Base-by-base conservation (phyloP, 2,888 invertebrate species). In the Hyppa rectilinea region DNA sequence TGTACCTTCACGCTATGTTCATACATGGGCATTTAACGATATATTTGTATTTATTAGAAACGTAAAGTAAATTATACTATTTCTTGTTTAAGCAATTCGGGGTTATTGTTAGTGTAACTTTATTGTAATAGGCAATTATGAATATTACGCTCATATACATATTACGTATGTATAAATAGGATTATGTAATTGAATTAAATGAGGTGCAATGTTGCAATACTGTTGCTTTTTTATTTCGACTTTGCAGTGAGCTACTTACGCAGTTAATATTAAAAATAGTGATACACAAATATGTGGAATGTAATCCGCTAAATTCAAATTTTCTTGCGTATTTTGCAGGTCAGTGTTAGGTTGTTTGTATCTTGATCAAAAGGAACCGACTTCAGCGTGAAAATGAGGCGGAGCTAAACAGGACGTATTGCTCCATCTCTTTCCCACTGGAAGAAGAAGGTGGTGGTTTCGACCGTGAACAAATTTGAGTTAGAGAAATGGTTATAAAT, bases 1-100 rank as follows among this genome's bases (percentile, higher is more conserved):
- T 96, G 97, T 88, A 98, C 98, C 72, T 98, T 98, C 94, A 94
- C 97, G 77, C 89, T 98, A 84, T 98, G 98, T 96, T 98, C 98
- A 84, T 98, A 97, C 93, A 90, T 98, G 91, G 98, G 97, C 87
- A 97, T 98, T 92, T 97, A 96, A 91, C 77, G 67, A 29, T 72
- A 79, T 67, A 81, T 84, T 78, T 85, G 82, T 75, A 81, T 83
- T 84, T 84, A 77, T 86, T 84, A 79, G 85, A 81, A 84, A 87
- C 79, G 56, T 82, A 83, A 87, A 81, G 68, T 83, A 81, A 83
- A 85, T 83, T 50, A 72, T 82, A 80, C 67, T 82, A 84, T 84
- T 81, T 80, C 80, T 73, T 85, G 45, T 85, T 83, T 88, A 89
- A 90, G 89, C 88, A 90, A 86, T 85, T 86, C 78, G 90, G 92